These are phyloP conservation scores for Sandelia bainsii DNA, from an alignment of 2,797 vertebrate species.

Conservation along the genomic window DNA sequence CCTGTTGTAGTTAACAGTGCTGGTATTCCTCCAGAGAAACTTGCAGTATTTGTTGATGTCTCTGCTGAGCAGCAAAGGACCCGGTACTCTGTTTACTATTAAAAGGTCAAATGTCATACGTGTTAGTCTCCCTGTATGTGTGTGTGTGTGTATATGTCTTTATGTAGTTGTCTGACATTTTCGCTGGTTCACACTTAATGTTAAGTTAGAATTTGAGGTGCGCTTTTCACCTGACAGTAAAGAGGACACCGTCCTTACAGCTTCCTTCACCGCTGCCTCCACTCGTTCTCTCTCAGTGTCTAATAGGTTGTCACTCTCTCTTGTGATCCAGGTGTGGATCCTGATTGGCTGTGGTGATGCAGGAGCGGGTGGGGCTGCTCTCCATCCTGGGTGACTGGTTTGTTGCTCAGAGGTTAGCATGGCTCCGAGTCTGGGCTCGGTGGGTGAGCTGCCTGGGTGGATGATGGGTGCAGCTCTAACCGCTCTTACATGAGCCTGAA, in stretches of 20 bases:
- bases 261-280: constrained; percentile 76
- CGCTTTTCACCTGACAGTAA: constrained; percentile 69
- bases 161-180: too few species aligned
- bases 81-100: constrained; percentile 76
- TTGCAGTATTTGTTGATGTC: constrained; percentile 87
- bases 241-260: constrained; percentile 71
- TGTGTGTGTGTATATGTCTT: background rate
- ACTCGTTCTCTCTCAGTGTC: constrained; percentile 63
- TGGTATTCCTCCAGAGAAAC: constrained; percentile 87
- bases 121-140: background rate
- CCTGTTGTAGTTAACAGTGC: constrained; percentile 84
- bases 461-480: constrained; percentile 51
- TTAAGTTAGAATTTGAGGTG: background rate
- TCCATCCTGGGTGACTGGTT: background rate
- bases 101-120: background rate
- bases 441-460: constrained; percentile 11
- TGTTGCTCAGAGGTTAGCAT: background rate
- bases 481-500: constrained; percentile 70
- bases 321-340: constrained; percentile 79
- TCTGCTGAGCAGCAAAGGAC: constrained; percentile 85
- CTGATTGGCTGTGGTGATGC: constrained; percentile 80
- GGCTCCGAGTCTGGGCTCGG: background rate
- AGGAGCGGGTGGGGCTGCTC: background rate
- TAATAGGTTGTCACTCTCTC: constrained; percentile 61
- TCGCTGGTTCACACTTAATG: too few species aligned